Conservation (phyloP, 2,888 invertebrate genomes). For the Torymus tubicola region DNA sequence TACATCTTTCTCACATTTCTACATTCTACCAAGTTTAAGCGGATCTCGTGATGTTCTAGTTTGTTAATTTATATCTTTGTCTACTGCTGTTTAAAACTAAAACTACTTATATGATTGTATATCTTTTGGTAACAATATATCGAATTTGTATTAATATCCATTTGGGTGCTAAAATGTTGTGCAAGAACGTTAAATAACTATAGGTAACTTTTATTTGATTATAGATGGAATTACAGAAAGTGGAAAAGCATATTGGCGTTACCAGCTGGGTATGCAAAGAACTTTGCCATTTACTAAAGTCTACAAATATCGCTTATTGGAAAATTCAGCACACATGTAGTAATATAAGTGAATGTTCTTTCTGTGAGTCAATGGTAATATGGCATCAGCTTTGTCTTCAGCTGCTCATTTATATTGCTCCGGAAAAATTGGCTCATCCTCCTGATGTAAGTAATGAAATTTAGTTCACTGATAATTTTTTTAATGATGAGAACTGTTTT, state of each 20-base stretch:
- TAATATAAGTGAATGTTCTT: slow-evolving; percentile 85
- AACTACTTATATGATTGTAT: too few relatives aligned
- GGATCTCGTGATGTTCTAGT: too few relatives aligned
- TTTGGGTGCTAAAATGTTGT: too few relatives aligned
- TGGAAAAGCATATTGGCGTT: slow-evolving; percentile 88
- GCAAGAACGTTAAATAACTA: too few relatives aligned
- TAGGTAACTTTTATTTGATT: too few relatives aligned
- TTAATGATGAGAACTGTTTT: too few relatives aligned
- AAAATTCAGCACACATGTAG: slow-evolving; percentile 80
- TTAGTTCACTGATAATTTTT: not conserved
- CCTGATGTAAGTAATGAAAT: slow-evolving; percentile 82
- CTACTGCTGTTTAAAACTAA: too few relatives aligned
- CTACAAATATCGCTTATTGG: slow-evolving; percentile 87
- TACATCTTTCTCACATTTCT: too few relatives aligned
- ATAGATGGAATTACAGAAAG: slow-evolving; percentile 89
- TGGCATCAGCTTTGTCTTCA: slow-evolving; percentile 95
- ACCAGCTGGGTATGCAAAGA: slow-evolving; percentile 86
- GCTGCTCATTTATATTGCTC: slow-evolving; percentile 87
- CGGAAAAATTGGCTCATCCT: slow-evolving; percentile 84
- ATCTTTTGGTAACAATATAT: too few relatives aligned
- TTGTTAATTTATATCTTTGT: too few relatives aligned
- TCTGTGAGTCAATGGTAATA: slow-evolving; percentile 94
- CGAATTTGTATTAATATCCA: too few relatives aligned
- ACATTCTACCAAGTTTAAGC: too few relatives aligned
- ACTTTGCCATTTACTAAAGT: slow-evolving; percentile 85